Conservation (phyloP, 2,113 vertebrate species). For the Pao palembangensis region DNA sequence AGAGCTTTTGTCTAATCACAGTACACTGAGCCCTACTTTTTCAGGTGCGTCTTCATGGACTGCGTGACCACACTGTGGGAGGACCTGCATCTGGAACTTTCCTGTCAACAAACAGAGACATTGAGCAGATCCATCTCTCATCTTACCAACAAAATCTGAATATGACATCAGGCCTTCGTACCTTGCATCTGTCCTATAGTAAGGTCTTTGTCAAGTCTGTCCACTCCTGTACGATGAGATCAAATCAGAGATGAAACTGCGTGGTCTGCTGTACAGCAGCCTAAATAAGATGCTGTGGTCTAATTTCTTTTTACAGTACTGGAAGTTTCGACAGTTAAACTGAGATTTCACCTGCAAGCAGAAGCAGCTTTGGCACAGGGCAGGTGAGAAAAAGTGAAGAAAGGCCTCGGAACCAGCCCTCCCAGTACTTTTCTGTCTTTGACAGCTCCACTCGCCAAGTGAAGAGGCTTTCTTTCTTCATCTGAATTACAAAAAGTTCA, state of each 20-base stretch:
- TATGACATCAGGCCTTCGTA: constrained; percentile 47
- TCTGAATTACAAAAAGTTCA: constrained; percentile 63
- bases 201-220: constrained; percentile 97
- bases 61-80: constrained; percentile 97
- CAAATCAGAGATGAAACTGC: constrained; percentile 19
- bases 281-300: too few relatives aligned
- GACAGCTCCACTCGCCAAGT: constrained; percentile 97
- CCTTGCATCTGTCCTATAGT: constrained; percentile 99
- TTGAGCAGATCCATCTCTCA: neutral
- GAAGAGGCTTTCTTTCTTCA: constrained; percentile 88
- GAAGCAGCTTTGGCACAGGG: constrained; percentile 88
- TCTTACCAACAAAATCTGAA: neutral
- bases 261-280: constrained; percentile 3
- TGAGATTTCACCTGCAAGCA: constrained; percentile 84
- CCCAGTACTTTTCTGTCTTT: constrained; percentile 98
- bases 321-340: too few relatives aligned
- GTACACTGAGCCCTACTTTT: constrained; percentile 77
- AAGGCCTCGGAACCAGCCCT: constrained; percentile 95
- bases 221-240: constrained; percentile 81
- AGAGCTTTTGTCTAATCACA: neutral
- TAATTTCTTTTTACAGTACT: neutral
- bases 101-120: constrained; percentile 71
- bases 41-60: constrained; percentile 97
- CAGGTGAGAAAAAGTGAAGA: constrained; percentile 94
- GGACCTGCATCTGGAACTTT: constrained; percentile 99